Conservation (phyloP, 2,888 invertebrate genomes). For the Scaptomyza cyrtandrae region DNA sequence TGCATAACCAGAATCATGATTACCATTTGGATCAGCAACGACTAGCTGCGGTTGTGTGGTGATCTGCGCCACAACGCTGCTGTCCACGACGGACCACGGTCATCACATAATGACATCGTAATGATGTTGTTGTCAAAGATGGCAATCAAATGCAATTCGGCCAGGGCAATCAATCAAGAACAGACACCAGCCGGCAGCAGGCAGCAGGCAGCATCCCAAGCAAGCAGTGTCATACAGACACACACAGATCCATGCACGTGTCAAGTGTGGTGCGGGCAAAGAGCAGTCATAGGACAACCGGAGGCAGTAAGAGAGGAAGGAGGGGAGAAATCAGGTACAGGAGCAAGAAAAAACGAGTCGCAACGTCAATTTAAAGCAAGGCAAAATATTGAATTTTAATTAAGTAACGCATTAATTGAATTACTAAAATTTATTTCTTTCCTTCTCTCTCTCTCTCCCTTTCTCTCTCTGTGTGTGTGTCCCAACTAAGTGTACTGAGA, state of each 20-base stretch:
- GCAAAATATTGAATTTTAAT: slow-evolving; percentile 75
- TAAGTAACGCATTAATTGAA: slow-evolving; percentile 77
- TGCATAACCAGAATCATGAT: slow-evolving; percentile 93
- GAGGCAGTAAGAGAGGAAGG: neutral
- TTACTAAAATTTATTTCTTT: slow-evolving; percentile 72
- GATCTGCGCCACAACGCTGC: slow-evolving; percentile 87
- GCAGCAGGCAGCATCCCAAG: slow-evolving; percentile 6
- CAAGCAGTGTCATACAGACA: neutral
- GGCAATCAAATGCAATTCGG: slow-evolving; percentile 43
- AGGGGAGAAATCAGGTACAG: neutral
- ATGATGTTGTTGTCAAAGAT: slow-evolving; percentile 8
- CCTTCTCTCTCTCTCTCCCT: slow-evolving; percentile 12
- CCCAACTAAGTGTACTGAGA: slow-evolving; percentile 2
- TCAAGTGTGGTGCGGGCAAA: slow-evolving; percentile 2
- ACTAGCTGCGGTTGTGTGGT: slow-evolving; percentile 86
- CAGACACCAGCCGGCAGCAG: slow-evolving; percentile 7
- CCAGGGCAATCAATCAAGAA: slow-evolving; percentile 52
- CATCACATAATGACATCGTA: slow-evolving; percentile 8
- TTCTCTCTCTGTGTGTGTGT: too few relatives aligned
- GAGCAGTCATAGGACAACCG: slow-evolving; percentile 4
- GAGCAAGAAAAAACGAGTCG: slow-evolving; percentile 42
- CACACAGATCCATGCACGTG: slow-evolving; percentile 5
- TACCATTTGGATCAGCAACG: slow-evolving; percentile 91
- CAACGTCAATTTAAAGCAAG: slow-evolving; percentile 71
- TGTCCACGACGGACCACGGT: slow-evolving; percentile 39